Conservation (phyloP, 2,888 invertebrate genomes). For the Ormyrus pomaceus region DNA sequence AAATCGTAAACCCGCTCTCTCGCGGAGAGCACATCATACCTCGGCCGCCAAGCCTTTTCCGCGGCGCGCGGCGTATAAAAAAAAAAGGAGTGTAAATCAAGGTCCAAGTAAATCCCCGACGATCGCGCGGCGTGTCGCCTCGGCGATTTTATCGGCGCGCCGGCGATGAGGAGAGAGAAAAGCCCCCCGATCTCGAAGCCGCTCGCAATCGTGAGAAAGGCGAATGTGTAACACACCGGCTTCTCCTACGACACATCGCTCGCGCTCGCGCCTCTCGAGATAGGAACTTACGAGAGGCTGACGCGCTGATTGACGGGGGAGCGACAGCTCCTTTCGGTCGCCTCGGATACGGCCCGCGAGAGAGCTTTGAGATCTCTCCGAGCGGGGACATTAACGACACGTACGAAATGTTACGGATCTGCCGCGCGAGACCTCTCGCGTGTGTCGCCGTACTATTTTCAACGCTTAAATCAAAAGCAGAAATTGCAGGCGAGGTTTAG, state of each 20-base stretch:
- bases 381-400: conserved; percentile 39
- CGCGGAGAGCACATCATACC: background rate
- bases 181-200: background rate
- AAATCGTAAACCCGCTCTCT: background rate
- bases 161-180: conserved; percentile 26
- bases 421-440: background rate
- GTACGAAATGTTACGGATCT: conserved; percentile 42
- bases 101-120: conserved; percentile 23
- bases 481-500: background rate
- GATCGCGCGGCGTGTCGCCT: background rate
- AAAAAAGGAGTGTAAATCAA: conserved; percentile 38
- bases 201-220: conserved; percentile 44
- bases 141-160: conserved; percentile 30
- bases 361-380: conserved; percentile 18
- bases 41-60: conserved; percentile 3
- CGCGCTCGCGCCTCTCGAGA: background rate
- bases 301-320: conserved; percentile 43
- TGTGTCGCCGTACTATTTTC: background rate
- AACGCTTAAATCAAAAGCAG: conserved; percentile 10
- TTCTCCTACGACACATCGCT: background rate
- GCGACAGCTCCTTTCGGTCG: conserved; percentile 49
- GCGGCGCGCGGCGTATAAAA: background rate
- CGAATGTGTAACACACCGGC: conserved; percentile 32
- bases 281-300: conserved; percentile 16
- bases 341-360: background rate